Conservation (phyloP, 2,888 invertebrate genomes). For the Conops quadrifasciatus region DNA sequence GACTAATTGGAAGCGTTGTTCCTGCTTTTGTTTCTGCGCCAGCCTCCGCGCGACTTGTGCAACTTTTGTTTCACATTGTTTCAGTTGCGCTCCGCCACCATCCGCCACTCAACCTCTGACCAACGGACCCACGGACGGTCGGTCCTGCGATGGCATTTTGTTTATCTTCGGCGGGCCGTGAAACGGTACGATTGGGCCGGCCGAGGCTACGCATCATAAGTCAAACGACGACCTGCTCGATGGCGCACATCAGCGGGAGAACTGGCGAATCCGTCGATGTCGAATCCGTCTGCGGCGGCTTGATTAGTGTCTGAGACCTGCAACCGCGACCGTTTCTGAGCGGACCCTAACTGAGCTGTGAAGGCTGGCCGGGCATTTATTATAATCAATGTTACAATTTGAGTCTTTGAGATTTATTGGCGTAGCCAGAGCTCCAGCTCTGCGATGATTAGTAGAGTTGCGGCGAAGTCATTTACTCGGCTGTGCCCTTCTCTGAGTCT, state of each 20-base stretch:
- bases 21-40: constrained; percentile 40
- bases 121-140: neutral
- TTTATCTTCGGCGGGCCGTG: constrained; percentile 19
- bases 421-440: neutral
- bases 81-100: neutral
- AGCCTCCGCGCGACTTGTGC: constrained; percentile 45
- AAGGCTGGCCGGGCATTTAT: constrained; percentile 30
- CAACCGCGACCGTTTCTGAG: constrained; percentile 2
- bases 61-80: constrained; percentile 40
- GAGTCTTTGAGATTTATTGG: constrained; percentile 25
- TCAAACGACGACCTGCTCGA: constrained; percentile 28
- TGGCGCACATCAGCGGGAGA: constrained; percentile 18
- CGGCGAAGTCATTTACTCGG: constrained; percentile 4
- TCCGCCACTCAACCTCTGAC: neutral
- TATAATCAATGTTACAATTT: constrained; percentile 31
- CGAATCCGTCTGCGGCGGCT: constrained; percentile 9
- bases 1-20: constrained; percentile 63
- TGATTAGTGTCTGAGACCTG: constrained; percentile 36
- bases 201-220: neutral
- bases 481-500: neutral
- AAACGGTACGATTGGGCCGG: no score
- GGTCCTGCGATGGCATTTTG: neutral
- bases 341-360: constrained; percentile 22
- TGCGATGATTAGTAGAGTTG: constrained; percentile 14
- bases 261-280: constrained; percentile 15